Conservation (phyloP, 2,113 vertebrate genomes). For the Caranx melampygus region DNA sequence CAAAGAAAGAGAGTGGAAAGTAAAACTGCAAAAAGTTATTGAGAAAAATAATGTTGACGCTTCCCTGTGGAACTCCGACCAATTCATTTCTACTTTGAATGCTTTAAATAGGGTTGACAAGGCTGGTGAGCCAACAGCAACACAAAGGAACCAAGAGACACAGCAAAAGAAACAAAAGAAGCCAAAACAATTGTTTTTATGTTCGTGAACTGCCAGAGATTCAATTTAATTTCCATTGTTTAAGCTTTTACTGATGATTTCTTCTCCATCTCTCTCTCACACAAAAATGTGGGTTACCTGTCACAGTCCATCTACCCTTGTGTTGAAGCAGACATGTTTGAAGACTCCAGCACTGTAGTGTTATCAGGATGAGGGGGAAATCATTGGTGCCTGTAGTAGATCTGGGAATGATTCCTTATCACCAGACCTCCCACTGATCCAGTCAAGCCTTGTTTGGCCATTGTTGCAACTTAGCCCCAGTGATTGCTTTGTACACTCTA, state of each 20-base stretch:
- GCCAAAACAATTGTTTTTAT: not conserved
- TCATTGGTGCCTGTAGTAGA: slow-evolving; percentile 33
- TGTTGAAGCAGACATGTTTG: slow-evolving; percentile 5
- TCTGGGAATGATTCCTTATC: slow-evolving; percentile 53
- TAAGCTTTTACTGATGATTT: not conserved
- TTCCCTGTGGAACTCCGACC: not conserved
- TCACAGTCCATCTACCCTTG: slow-evolving; percentile 16
- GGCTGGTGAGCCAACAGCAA: not conserved
- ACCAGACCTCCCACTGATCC: slow-evolving; percentile 51
- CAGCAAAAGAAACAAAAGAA: not conserved
- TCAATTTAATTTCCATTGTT: slow-evolving; percentile 5
- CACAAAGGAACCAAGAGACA: not conserved
- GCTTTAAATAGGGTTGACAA: not conserved
- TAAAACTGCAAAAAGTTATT: not conserved
- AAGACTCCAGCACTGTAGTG: slow-evolving; percentile 14
- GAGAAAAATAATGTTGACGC: not conserved
- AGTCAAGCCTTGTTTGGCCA: slow-evolving; percentile 12
- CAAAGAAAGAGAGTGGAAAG: not conserved
- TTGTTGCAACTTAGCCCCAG: not conserved
- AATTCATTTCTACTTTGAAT: not conserved
- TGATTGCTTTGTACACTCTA: slow-evolving; percentile 34
- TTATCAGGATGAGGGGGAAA: slow-evolving; percentile 22
- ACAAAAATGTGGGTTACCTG: slow-evolving; percentile 16
- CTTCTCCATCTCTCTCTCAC: not conserved
- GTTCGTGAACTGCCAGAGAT: not conserved